phyloP scores from a whole-genome alignment of 2,113 vertebrate species.

The Apodemus speciosus region DNA sequence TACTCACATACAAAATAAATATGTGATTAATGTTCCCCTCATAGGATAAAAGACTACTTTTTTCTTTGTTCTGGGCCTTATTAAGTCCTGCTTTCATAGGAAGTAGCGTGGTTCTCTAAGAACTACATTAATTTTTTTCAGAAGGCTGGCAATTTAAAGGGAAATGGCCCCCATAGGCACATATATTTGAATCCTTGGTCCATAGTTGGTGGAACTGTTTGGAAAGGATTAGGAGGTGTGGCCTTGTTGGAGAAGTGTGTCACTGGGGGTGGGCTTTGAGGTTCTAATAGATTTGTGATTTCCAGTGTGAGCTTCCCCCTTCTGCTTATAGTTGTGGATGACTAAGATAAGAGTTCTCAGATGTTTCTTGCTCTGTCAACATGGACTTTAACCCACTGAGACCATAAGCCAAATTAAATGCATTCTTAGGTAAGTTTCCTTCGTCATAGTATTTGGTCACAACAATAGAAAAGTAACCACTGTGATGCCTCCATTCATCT shows the following conservation, averaged over 20 bases:
- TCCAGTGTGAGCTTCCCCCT: background rate
- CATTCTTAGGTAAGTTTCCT: background rate
- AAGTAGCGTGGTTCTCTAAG: background rate
- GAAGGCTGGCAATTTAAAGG: background rate
- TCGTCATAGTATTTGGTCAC: background rate
- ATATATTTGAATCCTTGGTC: background rate
- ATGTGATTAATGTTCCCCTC: background rate
- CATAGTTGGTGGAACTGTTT: background rate
- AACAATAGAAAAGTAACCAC: background rate
- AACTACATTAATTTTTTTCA: background rate
- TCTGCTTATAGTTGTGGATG: background rate
- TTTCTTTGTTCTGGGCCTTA: background rate
- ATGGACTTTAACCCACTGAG: background rate
- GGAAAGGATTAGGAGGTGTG: background rate
- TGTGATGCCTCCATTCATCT: background rate
- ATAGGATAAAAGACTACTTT: background rate
- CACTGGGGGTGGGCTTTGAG: background rate
- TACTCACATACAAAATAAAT: too few species aligned
- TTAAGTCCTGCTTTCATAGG: background rate
- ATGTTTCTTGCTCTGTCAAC: background rate
- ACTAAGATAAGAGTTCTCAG: background rate
- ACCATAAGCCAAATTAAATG: background rate
- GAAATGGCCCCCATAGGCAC: background rate
- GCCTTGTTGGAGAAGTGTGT: background rate
- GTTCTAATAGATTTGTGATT: background rate